Conservation (phyloP, 2,797 vertebrate genomes). For the Gymnodraco acuticeps region DNA sequence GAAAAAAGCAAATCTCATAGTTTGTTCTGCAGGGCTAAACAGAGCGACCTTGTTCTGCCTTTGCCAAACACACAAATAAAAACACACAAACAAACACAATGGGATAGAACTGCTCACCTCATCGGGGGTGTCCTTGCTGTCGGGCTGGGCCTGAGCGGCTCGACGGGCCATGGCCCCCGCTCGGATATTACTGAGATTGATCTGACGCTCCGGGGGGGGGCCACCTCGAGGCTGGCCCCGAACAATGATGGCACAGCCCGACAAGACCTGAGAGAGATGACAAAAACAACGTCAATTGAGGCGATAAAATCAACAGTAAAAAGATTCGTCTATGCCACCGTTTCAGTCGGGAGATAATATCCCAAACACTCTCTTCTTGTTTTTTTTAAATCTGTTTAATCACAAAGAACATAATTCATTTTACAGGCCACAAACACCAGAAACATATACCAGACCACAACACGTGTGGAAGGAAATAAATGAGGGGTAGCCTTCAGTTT, state of each 20-base stretch:
- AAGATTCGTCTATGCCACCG: not conserved
- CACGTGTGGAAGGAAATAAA: not conserved
- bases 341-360: not conserved
- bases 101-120: slow-evolving; percentile 85
- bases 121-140: slow-evolving; percentile 92
- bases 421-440: not conserved
- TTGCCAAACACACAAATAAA: slow-evolving; percentile 33
- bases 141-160: slow-evolving; percentile 89
- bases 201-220: slow-evolving; percentile 95
- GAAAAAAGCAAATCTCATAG: not conserved
- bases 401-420: not conserved
- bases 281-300: not conserved
- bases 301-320: not conserved
- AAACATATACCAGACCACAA: not conserved
- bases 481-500: slow-evolving; percentile 5
- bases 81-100: slow-evolving; percentile 30
- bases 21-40: slow-evolving; percentile 1
- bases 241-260: slow-evolving; percentile 97
- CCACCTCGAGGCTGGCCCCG: slow-evolving; percentile 96
- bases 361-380: not conserved
- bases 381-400: not conserved
- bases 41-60: slow-evolving; percentile 29
- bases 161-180: slow-evolving; percentile 92
- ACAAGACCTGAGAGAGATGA: slow-evolving; percentile 88
- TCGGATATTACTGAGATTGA: slow-evolving; percentile 97